These are phyloP conservation scores for Meiosimyza platycephala DNA, from an alignment of 2,888 invertebrate genomes.

Conservation along the genomic window DNA sequence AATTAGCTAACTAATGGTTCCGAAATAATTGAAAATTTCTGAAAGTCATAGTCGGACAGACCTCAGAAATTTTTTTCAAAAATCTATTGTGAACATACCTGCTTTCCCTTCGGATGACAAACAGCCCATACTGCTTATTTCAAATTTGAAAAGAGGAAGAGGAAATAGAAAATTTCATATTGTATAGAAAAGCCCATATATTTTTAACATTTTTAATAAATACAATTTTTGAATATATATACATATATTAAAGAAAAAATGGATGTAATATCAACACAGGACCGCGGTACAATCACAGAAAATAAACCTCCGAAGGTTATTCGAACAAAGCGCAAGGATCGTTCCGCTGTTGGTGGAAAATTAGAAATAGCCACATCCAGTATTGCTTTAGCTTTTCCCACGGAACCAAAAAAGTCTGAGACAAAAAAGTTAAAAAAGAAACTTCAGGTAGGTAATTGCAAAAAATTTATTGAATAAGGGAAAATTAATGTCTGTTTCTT, in stretches of 20 bases:
- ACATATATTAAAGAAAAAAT: constrained; percentile 43
- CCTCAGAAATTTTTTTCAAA: too few relatives aligned
- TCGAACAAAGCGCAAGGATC: background rate
- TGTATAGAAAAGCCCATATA: background rate
- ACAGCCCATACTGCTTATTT: too few relatives aligned
- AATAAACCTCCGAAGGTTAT: constrained; percentile 18
- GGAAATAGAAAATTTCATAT: too few relatives aligned
- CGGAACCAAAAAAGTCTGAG: constrained; percentile 46
- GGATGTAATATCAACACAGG: constrained; percentile 52
- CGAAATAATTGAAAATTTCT: too few relatives aligned
- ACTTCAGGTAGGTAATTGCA: constrained; percentile 42
- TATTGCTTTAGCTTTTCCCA: constrained; percentile 32
- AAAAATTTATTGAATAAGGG: background rate
- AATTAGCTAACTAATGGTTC: too few relatives aligned
- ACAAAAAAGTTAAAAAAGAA: constrained; percentile 54
- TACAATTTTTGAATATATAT: constrained; percentile 13
- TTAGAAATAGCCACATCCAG: constrained; percentile 33
- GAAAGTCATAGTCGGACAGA: too few relatives aligned
- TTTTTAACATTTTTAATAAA: constrained; percentile 15
- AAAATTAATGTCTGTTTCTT: background rate
- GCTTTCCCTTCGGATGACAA: too few relatives aligned
- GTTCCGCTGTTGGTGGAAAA: constrained; percentile 12
- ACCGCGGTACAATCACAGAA: constrained; percentile 44
- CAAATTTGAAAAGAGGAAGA: too few relatives aligned
- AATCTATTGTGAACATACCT: too few relatives aligned